These are phyloP conservation scores for Diarsia dahlii DNA, from an alignment of 2,888 invertebrate genomes.

Conservation along the genomic window DNA sequence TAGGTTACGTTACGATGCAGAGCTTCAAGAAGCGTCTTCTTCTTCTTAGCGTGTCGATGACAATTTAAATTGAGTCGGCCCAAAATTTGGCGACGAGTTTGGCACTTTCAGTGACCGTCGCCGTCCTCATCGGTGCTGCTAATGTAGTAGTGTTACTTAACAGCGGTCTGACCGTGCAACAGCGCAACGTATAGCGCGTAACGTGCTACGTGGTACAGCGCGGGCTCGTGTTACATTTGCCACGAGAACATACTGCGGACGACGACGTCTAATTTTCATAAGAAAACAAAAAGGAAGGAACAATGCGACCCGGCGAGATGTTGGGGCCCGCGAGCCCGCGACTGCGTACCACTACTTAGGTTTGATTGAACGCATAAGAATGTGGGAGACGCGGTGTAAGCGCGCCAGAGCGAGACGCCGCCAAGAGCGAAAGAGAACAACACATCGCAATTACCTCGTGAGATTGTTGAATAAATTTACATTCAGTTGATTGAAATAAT, in stretches of 20 bases:
- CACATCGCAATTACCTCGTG: slow-evolving; percentile 89
- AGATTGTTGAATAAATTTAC: slow-evolving; percentile 91
- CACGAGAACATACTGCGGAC: slow-evolving; percentile 67
- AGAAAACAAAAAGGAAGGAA: slow-evolving; percentile 83
- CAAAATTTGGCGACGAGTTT: too few species aligned
- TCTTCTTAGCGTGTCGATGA: too few species aligned
- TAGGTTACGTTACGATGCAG: not conserved
- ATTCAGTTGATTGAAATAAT: slow-evolving; percentile 91
- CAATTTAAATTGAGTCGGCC: too few species aligned
- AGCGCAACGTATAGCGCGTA: slow-evolving; percentile 37
- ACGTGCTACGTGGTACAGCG: slow-evolving; percentile 45
- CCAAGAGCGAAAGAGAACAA: slow-evolving; percentile 73
- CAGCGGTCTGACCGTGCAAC: slow-evolving; percentile 35
- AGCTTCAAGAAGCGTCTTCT: slow-evolving; percentile 50
- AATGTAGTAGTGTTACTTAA: slow-evolving; percentile 18
- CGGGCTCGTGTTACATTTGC: slow-evolving; percentile 63
- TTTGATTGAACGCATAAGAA: slow-evolving; percentile 90
- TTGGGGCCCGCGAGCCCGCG: slow-evolving; percentile 69
- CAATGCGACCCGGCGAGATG: slow-evolving; percentile 78
- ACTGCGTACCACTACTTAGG: slow-evolving; percentile 80
- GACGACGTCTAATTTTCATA: slow-evolving; percentile 80
- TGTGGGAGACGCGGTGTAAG: slow-evolving; percentile 82
- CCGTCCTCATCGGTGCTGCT: not conserved
- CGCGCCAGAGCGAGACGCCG: slow-evolving; percentile 73
- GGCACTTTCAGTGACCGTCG: too few species aligned